Conservation (phyloP, 1,140 invertebrate species). For the Oryctes rhinoceros region DNA sequence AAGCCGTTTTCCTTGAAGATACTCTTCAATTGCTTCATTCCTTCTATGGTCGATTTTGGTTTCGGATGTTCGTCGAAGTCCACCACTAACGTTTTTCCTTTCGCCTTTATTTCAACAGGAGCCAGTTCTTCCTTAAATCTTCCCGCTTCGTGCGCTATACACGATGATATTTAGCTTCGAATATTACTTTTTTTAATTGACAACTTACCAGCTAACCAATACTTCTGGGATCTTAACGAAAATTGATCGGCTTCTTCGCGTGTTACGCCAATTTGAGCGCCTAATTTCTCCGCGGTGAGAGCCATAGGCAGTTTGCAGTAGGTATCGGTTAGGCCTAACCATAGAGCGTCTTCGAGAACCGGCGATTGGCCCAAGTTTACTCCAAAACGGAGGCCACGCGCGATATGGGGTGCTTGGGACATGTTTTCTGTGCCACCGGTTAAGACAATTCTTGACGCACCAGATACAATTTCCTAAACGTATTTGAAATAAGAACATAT, state of each 20-base stretch:
- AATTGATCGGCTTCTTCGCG: slow-evolving; percentile 90
- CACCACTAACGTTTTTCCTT: slow-evolving; percentile 81
- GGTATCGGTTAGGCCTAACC: slow-evolving; percentile 90
- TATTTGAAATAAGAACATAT: not conserved
- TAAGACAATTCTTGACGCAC: slow-evolving; percentile 87
- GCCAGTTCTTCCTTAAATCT: slow-evolving; percentile 91
- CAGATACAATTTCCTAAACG: slow-evolving; percentile 83
- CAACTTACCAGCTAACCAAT: slow-evolving; percentile 78
- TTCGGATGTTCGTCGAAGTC: slow-evolving; percentile 95
- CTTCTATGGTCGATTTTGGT: slow-evolving; percentile 86
- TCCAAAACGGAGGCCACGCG: slow-evolving; percentile 91
- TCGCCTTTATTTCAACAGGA: slow-evolving; percentile 85
- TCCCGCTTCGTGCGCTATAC: slow-evolving; percentile 84
- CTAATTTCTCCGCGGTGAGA: slow-evolving; percentile 96
- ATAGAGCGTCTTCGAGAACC: slow-evolving; percentile 90
- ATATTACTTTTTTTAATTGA: slow-evolving; percentile 7
- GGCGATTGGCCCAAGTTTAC: slow-evolving; percentile 81
- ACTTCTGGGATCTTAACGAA: slow-evolving; percentile 83
- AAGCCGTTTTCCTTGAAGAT: slow-evolving; percentile 97
- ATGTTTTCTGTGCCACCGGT: slow-evolving; percentile 96
- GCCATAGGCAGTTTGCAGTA: slow-evolving; percentile 96
- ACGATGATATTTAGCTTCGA: slow-evolving; percentile 47
- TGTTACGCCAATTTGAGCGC: slow-evolving; percentile 87
- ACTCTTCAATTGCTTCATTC: slow-evolving; percentile 82
- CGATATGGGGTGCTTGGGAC: slow-evolving; percentile 92